These are phyloP conservation scores for Maniola hyperantus DNA, from an alignment of 2,888 invertebrate species.

Conservation along the genomic window DNA sequence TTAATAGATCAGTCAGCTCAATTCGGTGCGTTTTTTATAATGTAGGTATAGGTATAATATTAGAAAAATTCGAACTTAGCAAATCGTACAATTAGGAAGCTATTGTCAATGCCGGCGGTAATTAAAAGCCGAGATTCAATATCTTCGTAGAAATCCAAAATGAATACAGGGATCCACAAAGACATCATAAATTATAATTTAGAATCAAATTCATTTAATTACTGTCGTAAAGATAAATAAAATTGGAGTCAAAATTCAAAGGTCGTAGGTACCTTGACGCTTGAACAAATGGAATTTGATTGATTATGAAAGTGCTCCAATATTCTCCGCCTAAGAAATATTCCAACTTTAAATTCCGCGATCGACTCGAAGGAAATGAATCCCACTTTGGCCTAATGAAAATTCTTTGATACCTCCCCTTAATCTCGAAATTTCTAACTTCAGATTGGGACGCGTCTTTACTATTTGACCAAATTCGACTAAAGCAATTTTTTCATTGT, in stretches of 20 bases:
- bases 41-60: too few relatives aligned
- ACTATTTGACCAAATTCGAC: constrained; percentile 38
- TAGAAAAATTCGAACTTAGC: too few relatives aligned
- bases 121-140: neutral
- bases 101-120: neutral
- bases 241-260: constrained; percentile 32
- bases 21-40: too few relatives aligned
- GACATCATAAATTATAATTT: constrained; percentile 7
- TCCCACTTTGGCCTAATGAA: constrained; percentile 76
- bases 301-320: constrained; percentile 76
- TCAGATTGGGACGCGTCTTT: constrained; percentile 41
- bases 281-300: constrained; percentile 51
- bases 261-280: constrained; percentile 37
- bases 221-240: constrained; percentile 36
- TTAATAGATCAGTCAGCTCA: too few relatives aligned
- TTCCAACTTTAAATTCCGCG: constrained; percentile 59
- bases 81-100: neutral
- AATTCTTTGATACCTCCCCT: constrained; percentile 65
- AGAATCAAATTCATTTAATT: constrained; percentile 34
- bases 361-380: constrained; percentile 70
- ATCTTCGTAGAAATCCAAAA: neutral
- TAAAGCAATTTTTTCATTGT: constrained; percentile 25
- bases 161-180: neutral
- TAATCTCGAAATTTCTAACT: constrained; percentile 55
- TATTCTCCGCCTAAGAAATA: constrained; percentile 60